Base-by-base conservation (phyloP, 2,888 invertebrate species). In the Trichopoda pennipes region DNA sequence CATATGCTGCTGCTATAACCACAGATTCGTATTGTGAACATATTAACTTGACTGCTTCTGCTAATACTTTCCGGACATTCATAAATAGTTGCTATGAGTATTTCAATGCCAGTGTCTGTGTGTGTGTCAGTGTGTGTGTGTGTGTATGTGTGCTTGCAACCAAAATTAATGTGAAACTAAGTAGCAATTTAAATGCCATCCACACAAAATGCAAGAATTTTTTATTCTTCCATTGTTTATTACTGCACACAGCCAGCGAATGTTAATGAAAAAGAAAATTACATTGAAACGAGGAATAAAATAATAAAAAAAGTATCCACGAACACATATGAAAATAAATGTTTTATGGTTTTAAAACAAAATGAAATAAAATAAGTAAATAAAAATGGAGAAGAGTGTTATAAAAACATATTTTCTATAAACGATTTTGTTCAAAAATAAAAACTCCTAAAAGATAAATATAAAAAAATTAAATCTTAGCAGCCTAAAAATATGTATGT, bases 141-240 rank as follows among this genome's bases (percentile, higher is more conserved):
- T 28, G 53, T 28, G 14, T 38, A 9, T 63, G 8, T 28, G 23
- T 35, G 38, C 56, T 8, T 28, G 42, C 32, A 72, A 58, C 47
- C 53, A 66, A 28, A 55, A 72, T 23, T 72, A 60, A 72, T 72
- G 76, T 60, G 44, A n/a, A 42, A 68, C 66, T 72, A 81, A 81
- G 38, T 73, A 68, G 76, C 76, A 81, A 76, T 81, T 81, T 76
- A 81, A 63, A 81, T 81, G 76, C 76, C 76, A 68, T 76, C 47
- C 72, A 73, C 72, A 73, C 61, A 56, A 63, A 60, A 68, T 66
- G 49, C 35, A 35, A 51, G 9, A 16, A 16, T 55, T 35, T 28
- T 42, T 49, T 64, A 19, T 61, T 2, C 35, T 38, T 32, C 16
- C 38, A 21, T 23, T 60, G 44, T 35, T 44, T 47, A 49, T 32